Base-by-base conservation (phyloP, 2,113 vertebrate genomes). In the Vulpes lagopus region DNA sequence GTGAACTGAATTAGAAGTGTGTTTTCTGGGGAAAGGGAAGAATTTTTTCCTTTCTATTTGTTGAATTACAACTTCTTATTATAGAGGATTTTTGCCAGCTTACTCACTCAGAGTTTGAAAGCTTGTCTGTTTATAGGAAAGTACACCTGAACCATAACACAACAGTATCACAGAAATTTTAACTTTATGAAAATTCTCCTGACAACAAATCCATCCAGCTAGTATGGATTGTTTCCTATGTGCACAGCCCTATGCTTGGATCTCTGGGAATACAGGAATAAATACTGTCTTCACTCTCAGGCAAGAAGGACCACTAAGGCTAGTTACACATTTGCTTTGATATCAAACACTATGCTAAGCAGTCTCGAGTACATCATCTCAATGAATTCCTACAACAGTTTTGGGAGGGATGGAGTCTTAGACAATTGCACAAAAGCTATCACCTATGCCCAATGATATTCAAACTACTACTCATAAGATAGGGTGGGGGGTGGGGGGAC, bases 21-120 rank as follows among this genome's bases (percentile, higher is more conserved):
- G 27, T 25, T 55, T 84, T 87, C 51, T 3, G 4, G 2, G 0
- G 11, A 17, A 17, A 51, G 38, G 10, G 27, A 74, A 55, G 8
- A 2, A 22, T n/a, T 84, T 67, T 73, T 86, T 91, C 71, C 38
- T 82, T 96, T 62, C 73, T 27, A 60, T 23, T 87, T 62, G 35
- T 78, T 97, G 91, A 89, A 88, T 88, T 91, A 89, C 55, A 89
- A 78, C 65, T 95, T 87, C 86, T 90, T 94, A 89, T 22, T 89
- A 82, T 12, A 59, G n/a, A 64, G 53, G 23, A 2, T 10, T 88
- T 95, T 92, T 83, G 57, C 35, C 83, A 65, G 71, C 17, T 81
- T 91, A 69, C 49, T 49, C 32, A 90, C 65, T 82, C 43, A 78
- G 65, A 51, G 2, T 91, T 82, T 35, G 51, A 84, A 78, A 64